Evolutionary conservation across 2,113 vertebrate species (phyloP).

Genomic region (Psammodynastes pulverulentus): DNA sequence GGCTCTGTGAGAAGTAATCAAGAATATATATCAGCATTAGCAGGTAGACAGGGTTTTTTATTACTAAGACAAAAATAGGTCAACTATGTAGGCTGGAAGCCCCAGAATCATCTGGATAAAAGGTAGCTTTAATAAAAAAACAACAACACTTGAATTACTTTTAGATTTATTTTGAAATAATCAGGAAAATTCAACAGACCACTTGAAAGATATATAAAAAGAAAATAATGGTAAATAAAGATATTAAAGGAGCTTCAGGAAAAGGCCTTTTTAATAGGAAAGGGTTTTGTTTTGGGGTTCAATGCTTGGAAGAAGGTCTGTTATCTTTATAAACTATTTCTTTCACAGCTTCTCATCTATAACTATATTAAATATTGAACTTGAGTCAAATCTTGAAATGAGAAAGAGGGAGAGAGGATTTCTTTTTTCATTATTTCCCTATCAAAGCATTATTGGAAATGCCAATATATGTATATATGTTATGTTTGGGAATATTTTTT

Average conservation of each 20-base stretch:
- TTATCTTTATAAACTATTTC: constrained; percentile 28
- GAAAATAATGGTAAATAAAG: constrained; percentile 15
- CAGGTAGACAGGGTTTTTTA: not conserved
- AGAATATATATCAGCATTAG: not conserved
- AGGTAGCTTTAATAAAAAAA: not conserved
- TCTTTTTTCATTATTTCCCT: constrained; percentile 41
- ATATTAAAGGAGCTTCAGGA: constrained; percentile 21
- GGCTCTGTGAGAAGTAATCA: not conserved
- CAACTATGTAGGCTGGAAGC: not conserved
- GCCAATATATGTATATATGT: constrained; percentile 27
- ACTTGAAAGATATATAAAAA: constrained; percentile 4
- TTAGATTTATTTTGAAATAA: constrained; percentile 16
- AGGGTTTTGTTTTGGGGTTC: constrained; percentile 13
- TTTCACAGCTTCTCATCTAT: constrained; percentile 20
- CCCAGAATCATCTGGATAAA: not conserved
- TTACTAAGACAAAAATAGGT: not conserved
- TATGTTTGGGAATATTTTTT: constrained; percentile 25
- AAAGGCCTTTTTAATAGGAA: constrained; percentile 20
- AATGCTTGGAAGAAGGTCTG: not conserved
- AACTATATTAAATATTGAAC: constrained; percentile 33
- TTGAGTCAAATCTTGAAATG: constrained; percentile 43
- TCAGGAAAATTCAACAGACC: not conserved
- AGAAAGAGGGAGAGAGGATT: constrained; percentile 21
- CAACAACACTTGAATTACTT: not conserved
- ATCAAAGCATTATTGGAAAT: constrained; percentile 44